Percentiles rank a stretch among this genome's conserved stretches.
Conservation (phyloP, 2,888 invertebrate genomes). For the Tortricodes alternella region DNA sequence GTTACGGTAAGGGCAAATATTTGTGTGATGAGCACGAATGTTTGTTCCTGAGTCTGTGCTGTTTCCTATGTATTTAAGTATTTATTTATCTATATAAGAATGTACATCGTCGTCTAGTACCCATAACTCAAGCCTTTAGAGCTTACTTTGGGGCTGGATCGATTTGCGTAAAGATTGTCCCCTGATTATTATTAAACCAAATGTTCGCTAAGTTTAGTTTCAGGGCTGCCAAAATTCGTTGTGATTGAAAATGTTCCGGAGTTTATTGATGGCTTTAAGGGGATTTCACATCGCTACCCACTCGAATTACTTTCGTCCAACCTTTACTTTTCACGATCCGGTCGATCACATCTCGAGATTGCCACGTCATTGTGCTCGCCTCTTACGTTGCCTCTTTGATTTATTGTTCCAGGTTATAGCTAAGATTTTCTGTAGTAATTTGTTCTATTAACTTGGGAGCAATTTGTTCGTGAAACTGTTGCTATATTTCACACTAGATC, state of each 20-base stretch:
- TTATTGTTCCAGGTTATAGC: conserved; percentile 16
- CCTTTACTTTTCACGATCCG: conserved; percentile 29
- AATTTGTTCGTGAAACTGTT: not conserved
- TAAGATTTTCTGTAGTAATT: conserved; percentile 10
- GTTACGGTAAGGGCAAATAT: too few relatives aligned
- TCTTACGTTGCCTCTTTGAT: conserved; percentile 5
- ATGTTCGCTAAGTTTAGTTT: too few relatives aligned
- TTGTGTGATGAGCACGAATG: too few relatives aligned
- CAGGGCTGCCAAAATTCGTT: not conserved
- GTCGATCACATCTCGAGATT: conserved; percentile 12
- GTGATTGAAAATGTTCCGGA: conserved; percentile 5
- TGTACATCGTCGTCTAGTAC: too few relatives aligned
- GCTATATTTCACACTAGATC: too few relatives aligned
- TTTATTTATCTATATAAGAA: too few relatives aligned
- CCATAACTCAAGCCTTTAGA: too few relatives aligned
- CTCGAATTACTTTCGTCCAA: conserved; percentile 50
- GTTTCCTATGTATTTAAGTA: too few relatives aligned
- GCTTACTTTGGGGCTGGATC: too few relatives aligned
- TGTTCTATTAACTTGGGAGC: conserved; percentile 12
- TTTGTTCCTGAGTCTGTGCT: too few relatives aligned
- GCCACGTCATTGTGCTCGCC: conserved; percentile 4
- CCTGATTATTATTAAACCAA: too few relatives aligned
- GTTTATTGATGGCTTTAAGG: conserved; percentile 54
- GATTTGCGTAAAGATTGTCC: too few relatives aligned
- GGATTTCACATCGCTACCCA: conserved; percentile 41